Evolutionary conservation across 2,797 vertebrate genomes (phyloP).

Genomic region (Acanthopagrus latus): DNA sequence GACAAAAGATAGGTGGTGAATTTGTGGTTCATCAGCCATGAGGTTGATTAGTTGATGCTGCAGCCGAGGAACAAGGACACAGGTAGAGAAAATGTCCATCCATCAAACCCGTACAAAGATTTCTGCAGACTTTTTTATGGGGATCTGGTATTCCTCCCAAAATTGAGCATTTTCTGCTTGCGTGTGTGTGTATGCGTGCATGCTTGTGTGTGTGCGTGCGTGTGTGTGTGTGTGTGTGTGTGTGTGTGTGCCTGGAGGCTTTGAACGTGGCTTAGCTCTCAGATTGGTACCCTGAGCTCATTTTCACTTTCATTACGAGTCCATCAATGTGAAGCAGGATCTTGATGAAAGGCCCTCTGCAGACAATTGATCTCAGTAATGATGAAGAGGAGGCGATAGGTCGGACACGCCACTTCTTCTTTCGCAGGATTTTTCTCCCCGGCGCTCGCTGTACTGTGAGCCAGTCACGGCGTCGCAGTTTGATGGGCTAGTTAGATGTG

Average conservation of each 20-base stretch:
- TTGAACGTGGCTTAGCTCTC: conserved; percentile 51
- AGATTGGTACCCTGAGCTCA: conserved; percentile 69
- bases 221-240: conserved; percentile 17
- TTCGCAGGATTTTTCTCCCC: conserved; percentile 43
- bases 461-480: conserved; percentile 20
- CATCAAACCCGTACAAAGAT: conserved; percentile 49
- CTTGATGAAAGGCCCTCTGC: conserved; percentile 70
- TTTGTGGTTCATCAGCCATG: conserved; percentile 52
- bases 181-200: conserved; percentile 12
- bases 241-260: conserved; percentile 28
- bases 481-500: conserved; percentile 63
- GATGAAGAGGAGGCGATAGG: conserved; percentile 67
- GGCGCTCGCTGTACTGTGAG: conserved; percentile 31
- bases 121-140: conserved; percentile 34
- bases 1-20: conserved; percentile 44
- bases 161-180: conserved; percentile 17
- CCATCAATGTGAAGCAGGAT: conserved; percentile 67
- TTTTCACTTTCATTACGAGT: conserved; percentile 77
- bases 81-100: conserved; percentile 44
- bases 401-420: conserved; percentile 55
- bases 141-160: conserved; percentile 27
- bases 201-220: conserved; percentile 10
- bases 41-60: conserved; percentile 59
- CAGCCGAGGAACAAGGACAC: conserved; percentile 50
- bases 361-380: conserved; percentile 78